Evolutionary conservation across 2,113 vertebrate species (phyloP).

Genomic region (Zosterops japonicus): DNA sequence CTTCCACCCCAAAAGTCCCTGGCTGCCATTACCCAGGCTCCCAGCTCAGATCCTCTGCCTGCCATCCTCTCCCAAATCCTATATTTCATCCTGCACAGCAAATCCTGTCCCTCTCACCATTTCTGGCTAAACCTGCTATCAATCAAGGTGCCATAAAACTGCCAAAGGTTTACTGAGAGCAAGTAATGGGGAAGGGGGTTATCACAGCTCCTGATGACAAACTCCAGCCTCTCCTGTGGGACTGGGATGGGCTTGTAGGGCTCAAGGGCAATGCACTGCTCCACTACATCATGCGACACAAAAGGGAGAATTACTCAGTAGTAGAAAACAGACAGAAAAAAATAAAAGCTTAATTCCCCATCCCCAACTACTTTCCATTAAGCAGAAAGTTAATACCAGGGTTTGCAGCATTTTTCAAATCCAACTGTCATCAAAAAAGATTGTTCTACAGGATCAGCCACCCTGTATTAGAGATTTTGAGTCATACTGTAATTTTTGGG

Average conservation of each 20-base stretch:
- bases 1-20: not conserved
- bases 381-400: constrained; percentile 15
- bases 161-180: not conserved
- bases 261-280: not conserved
- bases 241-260: not conserved
- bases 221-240: not conserved
- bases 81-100: not conserved
- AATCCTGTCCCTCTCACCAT: not conserved
- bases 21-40: not conserved
- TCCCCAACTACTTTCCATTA: not conserved
- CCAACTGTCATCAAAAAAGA: constrained; percentile 25
- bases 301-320: not conserved
- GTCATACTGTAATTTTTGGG: not conserved
- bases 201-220: not conserved
- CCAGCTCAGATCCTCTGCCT: not conserved
- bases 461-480: not conserved
- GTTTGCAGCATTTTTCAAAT: constrained; percentile 1
- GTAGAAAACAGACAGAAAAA: not conserved
- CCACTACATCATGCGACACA: not conserved
- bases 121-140: not conserved
- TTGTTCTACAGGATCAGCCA: not conserved
- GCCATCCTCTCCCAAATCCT: not conserved
- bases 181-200: not conserved
- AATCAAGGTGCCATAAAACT: not conserved
- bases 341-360: not conserved